These are phyloP conservation scores for Tinea pellionella DNA, from an alignment of 2,888 invertebrate species.

Conservation along the genomic window DNA sequence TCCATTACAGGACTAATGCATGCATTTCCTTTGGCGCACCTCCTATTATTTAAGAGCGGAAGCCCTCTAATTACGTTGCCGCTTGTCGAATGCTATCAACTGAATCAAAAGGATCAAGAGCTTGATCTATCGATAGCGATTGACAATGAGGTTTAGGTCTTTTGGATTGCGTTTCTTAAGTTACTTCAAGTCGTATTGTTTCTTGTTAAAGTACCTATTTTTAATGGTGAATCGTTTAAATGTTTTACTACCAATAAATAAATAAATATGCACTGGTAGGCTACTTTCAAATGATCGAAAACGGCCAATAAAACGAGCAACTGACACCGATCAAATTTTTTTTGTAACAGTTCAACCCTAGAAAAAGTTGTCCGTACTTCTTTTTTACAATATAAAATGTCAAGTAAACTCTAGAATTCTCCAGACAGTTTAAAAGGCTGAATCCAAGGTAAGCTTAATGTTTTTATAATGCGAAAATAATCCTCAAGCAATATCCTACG, in stretches of 20 bases:
- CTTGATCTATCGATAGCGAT: slow-evolving; percentile 1
- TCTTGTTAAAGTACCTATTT: too few species aligned
- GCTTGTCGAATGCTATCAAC: slow-evolving; percentile 13
- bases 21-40: slow-evolving; percentile 39
- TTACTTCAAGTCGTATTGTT: too few species aligned
- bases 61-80: slow-evolving; percentile 33
- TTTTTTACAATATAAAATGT: neutral
- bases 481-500: slow-evolving; percentile 7
- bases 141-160: neutral
- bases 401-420: neutral
- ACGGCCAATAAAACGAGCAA: too few species aligned
- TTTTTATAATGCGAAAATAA: slow-evolving; percentile 19
- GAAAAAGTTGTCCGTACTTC: too few species aligned
- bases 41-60: slow-evolving; percentile 45
- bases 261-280: too few species aligned
- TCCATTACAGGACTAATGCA: slow-evolving; percentile 40
- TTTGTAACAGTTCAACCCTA: too few species aligned
- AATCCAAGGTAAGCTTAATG: slow-evolving; percentile 16
- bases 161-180: neutral
- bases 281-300: too few species aligned
- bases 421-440: slow-evolving; percentile 10
- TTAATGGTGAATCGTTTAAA: too few species aligned
- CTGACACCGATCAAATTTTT: too few species aligned
- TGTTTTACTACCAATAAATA: too few species aligned
- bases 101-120: neutral